Percentiles rank a stretch among this genome's conserved stretches.
These are phyloP conservation scores for Terebella lapidaria DNA, from an alignment of 2,888 invertebrate species.

Conservation along the genomic window DNA sequence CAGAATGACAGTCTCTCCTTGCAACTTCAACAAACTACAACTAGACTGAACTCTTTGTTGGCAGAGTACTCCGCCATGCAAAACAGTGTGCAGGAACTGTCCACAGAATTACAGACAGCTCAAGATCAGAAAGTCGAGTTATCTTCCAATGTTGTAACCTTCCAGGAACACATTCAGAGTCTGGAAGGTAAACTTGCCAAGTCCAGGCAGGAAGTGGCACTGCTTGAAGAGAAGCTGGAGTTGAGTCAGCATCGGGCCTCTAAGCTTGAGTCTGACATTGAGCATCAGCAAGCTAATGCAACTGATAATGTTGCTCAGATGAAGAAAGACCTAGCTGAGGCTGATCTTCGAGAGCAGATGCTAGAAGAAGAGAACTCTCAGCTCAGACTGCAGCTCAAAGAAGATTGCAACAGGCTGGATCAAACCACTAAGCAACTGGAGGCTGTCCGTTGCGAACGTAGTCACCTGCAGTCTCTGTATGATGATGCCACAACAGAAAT, in stretches of 20 bases:
- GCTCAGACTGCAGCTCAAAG: neutral
- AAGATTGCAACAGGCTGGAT: too few species aligned
- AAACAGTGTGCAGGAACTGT: neutral
- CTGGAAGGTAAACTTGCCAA: conserved; percentile 4
- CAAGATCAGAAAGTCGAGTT: too few species aligned
- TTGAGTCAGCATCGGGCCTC: neutral
- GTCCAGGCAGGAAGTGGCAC: conserved; percentile 4
- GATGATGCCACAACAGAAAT: too few species aligned
- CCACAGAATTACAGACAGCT: neutral
- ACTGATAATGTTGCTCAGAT: neutral
- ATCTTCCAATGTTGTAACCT: too few species aligned
- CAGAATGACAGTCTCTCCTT: neutral
- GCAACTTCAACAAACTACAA: neutral
- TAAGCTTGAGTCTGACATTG: conserved; percentile 4
- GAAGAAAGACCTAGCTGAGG: neutral
- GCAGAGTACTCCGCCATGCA: neutral
- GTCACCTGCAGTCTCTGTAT: too few species aligned
- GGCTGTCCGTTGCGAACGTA: too few species aligned
- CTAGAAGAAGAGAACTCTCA: neutral
- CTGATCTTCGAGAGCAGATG: conserved; percentile 1
- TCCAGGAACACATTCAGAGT: neutral
- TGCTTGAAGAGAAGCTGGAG: conserved; percentile 4
- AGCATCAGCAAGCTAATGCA: neutral
- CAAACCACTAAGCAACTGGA: too few species aligned
- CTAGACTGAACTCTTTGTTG: neutral